phyloP scores from a whole-genome alignment of 2,888 invertebrate genomes.

The Hemistola chrysoprasaria region DNA sequence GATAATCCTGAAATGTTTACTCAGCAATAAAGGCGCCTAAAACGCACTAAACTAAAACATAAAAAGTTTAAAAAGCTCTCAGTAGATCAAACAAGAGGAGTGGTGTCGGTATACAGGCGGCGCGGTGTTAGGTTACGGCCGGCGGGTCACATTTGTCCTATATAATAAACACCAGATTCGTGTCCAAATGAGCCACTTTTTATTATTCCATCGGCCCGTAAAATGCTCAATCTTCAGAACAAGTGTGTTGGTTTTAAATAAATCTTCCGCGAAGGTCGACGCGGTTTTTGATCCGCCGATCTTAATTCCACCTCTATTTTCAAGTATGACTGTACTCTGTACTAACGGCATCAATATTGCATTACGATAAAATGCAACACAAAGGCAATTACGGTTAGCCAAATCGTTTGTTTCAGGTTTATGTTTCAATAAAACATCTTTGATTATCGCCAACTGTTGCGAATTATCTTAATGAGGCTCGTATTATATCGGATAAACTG shows the following conservation, averaged over 20 bases:
- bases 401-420: conserved; percentile 44
- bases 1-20: conserved; percentile 70
- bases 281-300: conserved; percentile 53
- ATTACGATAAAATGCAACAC: conserved; percentile 41
- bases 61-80: conserved; percentile 82
- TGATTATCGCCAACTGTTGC: conserved; percentile 45
- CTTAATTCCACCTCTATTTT: conserved; percentile 45
- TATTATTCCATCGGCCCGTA: conserved; percentile 75
- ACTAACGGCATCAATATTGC: conserved; percentile 33
- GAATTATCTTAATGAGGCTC: conserved; percentile 42
- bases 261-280: conserved; percentile 66
- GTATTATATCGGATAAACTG: conserved; percentile 10
- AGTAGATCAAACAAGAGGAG: conserved; percentile 80
- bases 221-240: conserved; percentile 51
- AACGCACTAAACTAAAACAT: conserved; percentile 76
- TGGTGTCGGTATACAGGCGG: conserved; percentile 72
- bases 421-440: conserved; percentile 54
- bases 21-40: conserved; percentile 76
- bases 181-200: conserved; percentile 77
- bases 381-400: conserved; percentile 46
- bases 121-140: conserved; percentile 65
- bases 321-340: conserved; percentile 29
- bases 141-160: conserved; percentile 76
- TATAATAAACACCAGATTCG: conserved; percentile 80
- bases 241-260: conserved; percentile 71